Evolutionary conservation across 1,140 invertebrate genomes (phyloP), one percentile per base, ranked within the genome.

Genomic region (Varroa destructor): DNA sequence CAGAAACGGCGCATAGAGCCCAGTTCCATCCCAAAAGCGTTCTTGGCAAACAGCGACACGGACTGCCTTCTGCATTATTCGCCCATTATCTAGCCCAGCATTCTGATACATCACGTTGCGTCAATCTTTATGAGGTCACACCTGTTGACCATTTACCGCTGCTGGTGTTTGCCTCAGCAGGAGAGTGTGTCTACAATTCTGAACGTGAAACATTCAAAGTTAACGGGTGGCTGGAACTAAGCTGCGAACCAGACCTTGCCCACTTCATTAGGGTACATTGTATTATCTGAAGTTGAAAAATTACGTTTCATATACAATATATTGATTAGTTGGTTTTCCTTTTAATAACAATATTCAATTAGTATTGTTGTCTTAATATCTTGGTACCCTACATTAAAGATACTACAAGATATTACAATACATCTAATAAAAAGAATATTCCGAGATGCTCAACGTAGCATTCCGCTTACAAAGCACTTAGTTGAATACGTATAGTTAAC

Each of bases 21-120:
- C 12, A 40, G 3, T 67, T 67, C 61, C 61, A 67, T 67, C 37
- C 61, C 10, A 67, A 67, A 40, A 67, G 61, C 40, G 36, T 67
- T 67, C 37, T 67, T 14, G 14, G 40, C 10, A n/a, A 8, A 8
- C 14, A 67, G 40, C 14, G n/a, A 5, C 46, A 51, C 5, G 61
- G 46, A 8, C 12, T 40, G 40, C 40, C 40, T 2, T 43, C 61
- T 1, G 40, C 46, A 3, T 40, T 67, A 14, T 67, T 67, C 61
- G 61, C 61, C 37, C 46, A 67, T 40, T 67, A 43, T 37, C 61
- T 67, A 1, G 46, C 14, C 12, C 61, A 67, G 46, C 37, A 12
- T 8, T 14, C 10, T 12, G 61, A 67, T 40, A 1, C 14, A 3
- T 12, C 46, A 8, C 4, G 46, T 8, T 51, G 61, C 40, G 61